These are phyloP conservation scores for Tetranychus piercei DNA, from an alignment of 2,888 invertebrate genomes.

Conservation along the genomic window DNA sequence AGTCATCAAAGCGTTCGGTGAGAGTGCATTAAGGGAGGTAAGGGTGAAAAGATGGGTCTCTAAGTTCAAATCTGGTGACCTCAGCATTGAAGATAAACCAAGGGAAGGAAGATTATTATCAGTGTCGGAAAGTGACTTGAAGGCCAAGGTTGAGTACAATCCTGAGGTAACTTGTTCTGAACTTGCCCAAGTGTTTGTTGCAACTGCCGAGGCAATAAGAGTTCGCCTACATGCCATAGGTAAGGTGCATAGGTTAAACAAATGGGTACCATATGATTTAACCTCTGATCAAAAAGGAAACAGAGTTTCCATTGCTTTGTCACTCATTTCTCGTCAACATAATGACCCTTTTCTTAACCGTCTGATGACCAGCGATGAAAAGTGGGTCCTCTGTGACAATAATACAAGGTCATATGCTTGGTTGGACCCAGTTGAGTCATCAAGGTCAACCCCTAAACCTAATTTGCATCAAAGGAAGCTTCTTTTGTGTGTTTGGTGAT, in stretches of 20 bases:
- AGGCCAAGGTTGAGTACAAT: not conserved
- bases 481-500: conserved; percentile 25
- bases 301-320: not conserved
- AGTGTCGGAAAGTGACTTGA: not conserved
- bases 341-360: conserved; percentile 7
- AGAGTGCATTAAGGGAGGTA: not conserved
- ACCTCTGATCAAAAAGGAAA: not conserved
- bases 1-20: not conserved
- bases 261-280: conserved; percentile 10
- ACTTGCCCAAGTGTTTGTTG: conserved; percentile 10
- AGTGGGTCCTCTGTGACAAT: not conserved
- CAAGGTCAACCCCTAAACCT: not conserved
- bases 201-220: not conserved
- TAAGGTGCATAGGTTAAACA: not conserved
- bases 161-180: not conserved
- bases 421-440: not conserved
- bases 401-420: not conserved
- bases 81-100: conserved; percentile 9
- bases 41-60: not conserved
- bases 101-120: conserved; percentile 5
- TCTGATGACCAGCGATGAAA: not conserved
- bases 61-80: conserved; percentile 5
- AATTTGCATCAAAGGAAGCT: conserved; percentile 20
- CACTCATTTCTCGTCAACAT: not conserved
- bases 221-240: conserved; percentile 4